These are phyloP conservation scores for Lasiurus cinereus DNA, from an alignment of 2,113 vertebrate genomes.

Conservation along the genomic window DNA sequence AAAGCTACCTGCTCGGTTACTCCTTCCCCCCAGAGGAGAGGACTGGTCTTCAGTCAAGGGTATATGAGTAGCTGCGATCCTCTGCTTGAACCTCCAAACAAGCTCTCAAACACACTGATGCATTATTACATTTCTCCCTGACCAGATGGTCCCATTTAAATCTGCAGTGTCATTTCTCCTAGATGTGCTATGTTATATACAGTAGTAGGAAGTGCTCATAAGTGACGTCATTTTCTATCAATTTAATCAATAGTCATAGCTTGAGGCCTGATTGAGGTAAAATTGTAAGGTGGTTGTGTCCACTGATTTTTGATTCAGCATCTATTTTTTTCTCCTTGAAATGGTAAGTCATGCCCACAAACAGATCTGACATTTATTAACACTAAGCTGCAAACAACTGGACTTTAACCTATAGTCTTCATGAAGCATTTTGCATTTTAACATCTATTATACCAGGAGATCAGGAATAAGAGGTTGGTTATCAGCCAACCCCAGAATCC, in stretches of 20 bases:
- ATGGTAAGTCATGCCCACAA: neutral
- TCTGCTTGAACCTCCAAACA: too few relatives aligned
- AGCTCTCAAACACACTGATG: neutral
- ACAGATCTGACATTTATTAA: neutral
- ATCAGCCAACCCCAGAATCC: neutral
- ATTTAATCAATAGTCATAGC: neutral
- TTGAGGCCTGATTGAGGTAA: neutral
- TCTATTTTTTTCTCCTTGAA: constrained; percentile 2
- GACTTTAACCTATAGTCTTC: neutral
- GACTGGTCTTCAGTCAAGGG: too few relatives aligned
- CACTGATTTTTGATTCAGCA: constrained; percentile 43
- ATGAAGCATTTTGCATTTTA: neutral
- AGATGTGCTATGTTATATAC: neutral
- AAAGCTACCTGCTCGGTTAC: too few relatives aligned
- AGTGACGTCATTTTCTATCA: constrained; percentile 34
- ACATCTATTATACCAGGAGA: neutral
- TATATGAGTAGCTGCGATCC: too few relatives aligned
- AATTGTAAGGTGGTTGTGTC: neutral
- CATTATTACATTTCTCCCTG: constrained; percentile 9
- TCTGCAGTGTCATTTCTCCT: constrained; percentile 16
- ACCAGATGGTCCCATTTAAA: constrained; percentile 42
- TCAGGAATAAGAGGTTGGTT: neutral
- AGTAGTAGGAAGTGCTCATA: neutral
- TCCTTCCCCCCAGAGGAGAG: too few relatives aligned
- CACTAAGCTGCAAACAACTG: neutral